phyloP scores from a whole-genome alignment of 2,888 invertebrate species.

The Dascillus cervinus region DNA sequence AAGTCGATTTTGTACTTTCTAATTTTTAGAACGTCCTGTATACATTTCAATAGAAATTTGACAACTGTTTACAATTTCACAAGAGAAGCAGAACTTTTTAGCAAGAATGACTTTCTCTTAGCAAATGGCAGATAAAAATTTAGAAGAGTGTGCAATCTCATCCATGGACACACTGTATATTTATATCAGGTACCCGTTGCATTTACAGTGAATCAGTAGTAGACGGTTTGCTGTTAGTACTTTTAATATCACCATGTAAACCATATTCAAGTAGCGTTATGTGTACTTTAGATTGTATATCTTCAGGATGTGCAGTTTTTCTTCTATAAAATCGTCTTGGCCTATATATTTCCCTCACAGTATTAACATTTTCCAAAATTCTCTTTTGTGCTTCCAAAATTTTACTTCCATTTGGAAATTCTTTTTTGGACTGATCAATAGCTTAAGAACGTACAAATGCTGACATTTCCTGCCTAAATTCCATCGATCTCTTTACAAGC shows the following conservation, averaged over 20 bases:
- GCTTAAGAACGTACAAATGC: slow-evolving; percentile 77
- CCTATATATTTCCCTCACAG: slow-evolving; percentile 60
- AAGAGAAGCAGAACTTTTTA: too few relatives aligned
- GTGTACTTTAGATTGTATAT: slow-evolving; percentile 68
- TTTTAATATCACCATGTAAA: slow-evolving; percentile 37
- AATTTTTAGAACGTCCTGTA: too few relatives aligned
- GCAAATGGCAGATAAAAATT: too few relatives aligned
- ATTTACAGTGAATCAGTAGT: slow-evolving; percentile 15
- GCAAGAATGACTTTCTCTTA: too few relatives aligned
- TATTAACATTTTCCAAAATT: slow-evolving; percentile 52
- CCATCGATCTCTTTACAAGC: slow-evolving; percentile 93
- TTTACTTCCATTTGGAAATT: slow-evolving; percentile 55
- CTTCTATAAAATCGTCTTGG: slow-evolving; percentile 71
- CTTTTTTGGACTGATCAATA: slow-evolving; percentile 75
- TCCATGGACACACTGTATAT: too few relatives aligned
- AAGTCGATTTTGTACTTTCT: too few relatives aligned
- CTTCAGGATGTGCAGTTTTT: slow-evolving; percentile 55
- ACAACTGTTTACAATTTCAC: too few relatives aligned
- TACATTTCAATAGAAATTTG: too few relatives aligned
- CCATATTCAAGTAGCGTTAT: slow-evolving; percentile 86
- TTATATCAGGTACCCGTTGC: too few relatives aligned
- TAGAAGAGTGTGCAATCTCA: too few relatives aligned
- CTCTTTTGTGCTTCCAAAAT: slow-evolving; percentile 50
- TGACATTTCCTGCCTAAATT: slow-evolving; percentile 78
- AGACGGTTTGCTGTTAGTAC: slow-evolving; percentile 7